Evolutionary conservation across 1,140 invertebrate genomes (phyloP), one percentile per base, ranked within the genome.

Genomic region (Holcopasites calliopsidis): DNA sequence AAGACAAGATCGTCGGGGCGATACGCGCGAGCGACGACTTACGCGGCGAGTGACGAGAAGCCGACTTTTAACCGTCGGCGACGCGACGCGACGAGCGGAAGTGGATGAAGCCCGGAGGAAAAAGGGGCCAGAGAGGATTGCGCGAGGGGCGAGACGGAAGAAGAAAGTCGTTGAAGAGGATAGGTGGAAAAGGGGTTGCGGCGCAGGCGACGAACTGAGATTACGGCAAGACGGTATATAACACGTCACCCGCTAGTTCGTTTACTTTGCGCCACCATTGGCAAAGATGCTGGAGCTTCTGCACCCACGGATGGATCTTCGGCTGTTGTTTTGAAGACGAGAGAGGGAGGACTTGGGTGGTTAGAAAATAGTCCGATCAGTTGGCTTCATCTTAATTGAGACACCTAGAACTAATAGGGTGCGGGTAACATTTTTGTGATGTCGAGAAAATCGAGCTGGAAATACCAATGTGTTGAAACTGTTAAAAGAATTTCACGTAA

Each of bases 181-280:
- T 21, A 64, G 38, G 60, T 54, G 73, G 28, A 66, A 66, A 18
- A 66, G 64, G 71, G 57, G 75, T 28, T 69, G 76, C 76, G 54
- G 44, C 70, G 82, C 62, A 65, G 80, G 73, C 83, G 85, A 84
- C 82, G 85, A 86, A 86, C 84, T 82, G 87, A 88, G 86, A 88
- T 89, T 89, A 85, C 85, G 83, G 80, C 82, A 85, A 85, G 85
- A 80, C 84, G 82, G 87, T 89, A 89, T 89, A 89, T 89, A 88
- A 89, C 85, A 88, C 88, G 87, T 88, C 87, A 88, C 79, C 80
- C 85, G 82, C 83, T 82, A 87, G 82, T 88, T 76, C 79, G 87
- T 88, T 88, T 89, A 89, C 85, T 87, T 87, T 89, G 68, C 79
- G 77, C 79, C 69, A 65, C 80, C 74, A 79, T 84, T 49, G 76